Conservation (phyloP, 1,140 invertebrate species). For the Oncopeltus fasciatus region DNA sequence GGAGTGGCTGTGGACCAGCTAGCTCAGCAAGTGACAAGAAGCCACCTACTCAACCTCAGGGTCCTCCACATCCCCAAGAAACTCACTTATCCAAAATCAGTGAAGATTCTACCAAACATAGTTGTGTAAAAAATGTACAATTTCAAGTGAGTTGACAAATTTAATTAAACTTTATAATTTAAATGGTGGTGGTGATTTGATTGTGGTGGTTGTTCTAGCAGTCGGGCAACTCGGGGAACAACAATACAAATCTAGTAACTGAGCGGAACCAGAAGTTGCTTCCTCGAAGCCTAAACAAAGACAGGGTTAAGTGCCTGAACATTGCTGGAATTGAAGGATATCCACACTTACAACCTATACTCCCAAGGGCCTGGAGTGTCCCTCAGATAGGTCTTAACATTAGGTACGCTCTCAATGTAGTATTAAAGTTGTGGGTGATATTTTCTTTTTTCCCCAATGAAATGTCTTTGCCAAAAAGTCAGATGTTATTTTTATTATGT, state of each 20-base stretch:
- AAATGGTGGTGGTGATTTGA: background rate
- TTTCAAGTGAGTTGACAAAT: constrained; percentile 9
- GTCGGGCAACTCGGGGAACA: constrained; percentile 16
- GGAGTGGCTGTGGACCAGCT: background rate
- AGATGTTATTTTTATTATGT: background rate
- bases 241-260: constrained; percentile 18
- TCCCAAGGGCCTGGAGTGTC: constrained; percentile 62
- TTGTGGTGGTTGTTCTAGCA: background rate
- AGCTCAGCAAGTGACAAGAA: constrained; percentile 3
- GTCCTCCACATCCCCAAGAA: constrained; percentile 5
- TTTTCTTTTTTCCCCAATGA: background rate
- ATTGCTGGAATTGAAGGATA: constrained; percentile 29
- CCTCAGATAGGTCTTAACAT: constrained; percentile 38
- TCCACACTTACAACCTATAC: constrained; percentile 36
- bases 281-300: background rate
- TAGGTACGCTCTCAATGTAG: constrained; percentile 26
- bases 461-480: too few species aligned
- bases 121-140: constrained; percentile 16
- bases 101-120: constrained; percentile 34
- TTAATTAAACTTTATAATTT: background rate
- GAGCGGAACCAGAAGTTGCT: background rate
- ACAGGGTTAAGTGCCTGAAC: constrained; percentile 17
- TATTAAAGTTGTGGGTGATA: constrained; percentile 2
- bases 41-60: constrained; percentile 5
- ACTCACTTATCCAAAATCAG: constrained; percentile 38